Evolutionary conservation across 1,140 invertebrate genomes (phyloP).

Genomic region (Adelges cooleyi): DNA sequence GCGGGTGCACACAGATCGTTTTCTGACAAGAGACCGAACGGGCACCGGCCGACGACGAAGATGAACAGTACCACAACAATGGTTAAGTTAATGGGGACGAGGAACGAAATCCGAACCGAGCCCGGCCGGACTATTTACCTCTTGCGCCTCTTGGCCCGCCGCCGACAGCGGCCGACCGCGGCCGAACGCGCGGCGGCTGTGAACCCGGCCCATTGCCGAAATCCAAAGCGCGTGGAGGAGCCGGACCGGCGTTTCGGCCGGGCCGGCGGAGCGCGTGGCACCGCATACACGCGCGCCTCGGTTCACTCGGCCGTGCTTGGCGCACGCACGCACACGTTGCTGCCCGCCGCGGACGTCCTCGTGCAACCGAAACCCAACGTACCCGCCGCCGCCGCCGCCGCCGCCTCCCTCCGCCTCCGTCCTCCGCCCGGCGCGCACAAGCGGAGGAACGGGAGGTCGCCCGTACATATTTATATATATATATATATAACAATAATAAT

Average conservation of each 20-base stretch:
- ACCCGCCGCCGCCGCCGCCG: not conserved
- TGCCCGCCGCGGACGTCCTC: not conserved
- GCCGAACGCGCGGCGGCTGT: conserved; percentile 9
- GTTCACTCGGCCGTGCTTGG: not conserved
- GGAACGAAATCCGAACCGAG: conserved; percentile 21
- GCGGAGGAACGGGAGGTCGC: too few relatives aligned
- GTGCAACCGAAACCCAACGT: not conserved
- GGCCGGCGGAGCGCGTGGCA: conserved; percentile 12
- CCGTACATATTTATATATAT: too few relatives aligned
- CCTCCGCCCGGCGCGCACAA: too few relatives aligned
- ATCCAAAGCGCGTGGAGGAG: conserved; percentile 20
- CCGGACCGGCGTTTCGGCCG: not conserved
- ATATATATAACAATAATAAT: too few relatives aligned
- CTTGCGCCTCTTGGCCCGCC: not conserved
- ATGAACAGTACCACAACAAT: conserved; percentile 29
- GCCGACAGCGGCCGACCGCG: conserved; percentile 7
- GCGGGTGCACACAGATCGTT: too few relatives aligned
- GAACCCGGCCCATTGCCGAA: conserved; percentile 23
- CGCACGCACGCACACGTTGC: not conserved
- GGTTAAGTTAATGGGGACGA: conserved; percentile 27
- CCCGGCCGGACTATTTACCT: conserved; percentile 13
- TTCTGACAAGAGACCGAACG: not conserved
- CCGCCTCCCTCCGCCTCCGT: not conserved
- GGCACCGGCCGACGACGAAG: conserved; percentile 9
- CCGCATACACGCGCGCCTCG: not conserved